phyloP scores from a whole-genome alignment of 35 echinoderm and acorn worm species.

The Patiria miniata region DNA sequence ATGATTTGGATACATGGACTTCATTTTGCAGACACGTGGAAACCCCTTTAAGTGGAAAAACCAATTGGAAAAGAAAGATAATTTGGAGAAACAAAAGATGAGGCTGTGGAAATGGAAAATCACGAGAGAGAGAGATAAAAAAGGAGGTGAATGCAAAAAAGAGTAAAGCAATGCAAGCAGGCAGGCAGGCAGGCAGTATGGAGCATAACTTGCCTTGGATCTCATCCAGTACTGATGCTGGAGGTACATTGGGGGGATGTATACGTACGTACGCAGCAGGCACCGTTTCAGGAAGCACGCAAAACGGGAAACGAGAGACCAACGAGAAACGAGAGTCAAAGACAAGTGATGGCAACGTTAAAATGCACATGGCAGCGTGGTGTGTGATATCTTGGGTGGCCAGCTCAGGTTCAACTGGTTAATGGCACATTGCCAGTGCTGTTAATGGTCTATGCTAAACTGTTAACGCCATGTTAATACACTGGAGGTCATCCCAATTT shows the following conservation, averaged over 20 bases:
- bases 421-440: too few relatives aligned
- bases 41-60: too few relatives aligned
- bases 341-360: slow-evolving; percentile 5
- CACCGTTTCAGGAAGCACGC: slow-evolving; percentile 22
- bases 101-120: too few relatives aligned
- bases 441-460: too few relatives aligned
- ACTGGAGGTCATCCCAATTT: too few relatives aligned
- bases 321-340: slow-evolving; percentile 31
- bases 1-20: too few relatives aligned
- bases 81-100: too few relatives aligned
- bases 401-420: not conserved
- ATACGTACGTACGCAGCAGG: slow-evolving; percentile 21
- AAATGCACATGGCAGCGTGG: slow-evolving; percentile 3
- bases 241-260: not conserved
- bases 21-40: too few relatives aligned
- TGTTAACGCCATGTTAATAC: too few relatives aligned
- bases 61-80: too few relatives aligned
- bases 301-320: slow-evolving; percentile 14
- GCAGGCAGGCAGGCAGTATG: not conserved
- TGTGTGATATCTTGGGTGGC: not conserved
- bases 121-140: too few relatives aligned
- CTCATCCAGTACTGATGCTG: slow-evolving; percentile 99
- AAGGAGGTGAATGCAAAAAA: not conserved
- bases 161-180: not conserved
- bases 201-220: slow-evolving; percentile 91